Evolutionary conservation across 2,888 invertebrate species (phyloP), one percentile per base, ranked within the genome.

Genomic region (Folsomia candida): DNA sequence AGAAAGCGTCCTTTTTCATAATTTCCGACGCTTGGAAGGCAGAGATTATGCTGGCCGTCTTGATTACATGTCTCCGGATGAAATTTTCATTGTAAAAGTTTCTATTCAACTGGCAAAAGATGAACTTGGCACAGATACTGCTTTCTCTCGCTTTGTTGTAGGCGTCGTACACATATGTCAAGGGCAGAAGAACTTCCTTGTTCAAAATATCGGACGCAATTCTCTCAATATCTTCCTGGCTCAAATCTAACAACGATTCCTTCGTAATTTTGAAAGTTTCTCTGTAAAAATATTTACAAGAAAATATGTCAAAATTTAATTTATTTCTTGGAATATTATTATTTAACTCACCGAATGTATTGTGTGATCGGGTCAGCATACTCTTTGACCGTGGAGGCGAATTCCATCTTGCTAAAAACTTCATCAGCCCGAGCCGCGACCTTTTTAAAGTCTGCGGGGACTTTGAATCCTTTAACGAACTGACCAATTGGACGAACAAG

Each of bases 141-240:
- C 78, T 75, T 54, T 76, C 71, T 57, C 70, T 51, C 6, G 75
- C 67, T 65, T 75, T 76, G 22, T 73, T 71, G 67, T 79, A 75
- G 37, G 75, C 77, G 25, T 73, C 74, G 74, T 75, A 75, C 14
- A 78, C 75, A 9, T 57, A 59, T 9, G 70, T 69, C 27, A 79
- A 65, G 6, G 79, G 79, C 20, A 76, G 74, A 14, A 79, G 57
- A 11, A 79, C 70, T 68, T 79, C 79, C 57, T 79, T 78, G 69
- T 79, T 75, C 20, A 79, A 63, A 58, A 79, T 71, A 20, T 79
- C 79, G 66, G 74, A 73, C 6, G 77, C 76, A 68, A 79, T 79
- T 51, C 74, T 75, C 64, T 79, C 77, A 63, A 79, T 71, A 59
- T 79, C 79, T 47, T 74, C 67, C 6, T 77, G 70, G 27, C 73